Conservation (phyloP, 2,113 vertebrate genomes). For the Mesoclemmys tuberculata region DNA sequence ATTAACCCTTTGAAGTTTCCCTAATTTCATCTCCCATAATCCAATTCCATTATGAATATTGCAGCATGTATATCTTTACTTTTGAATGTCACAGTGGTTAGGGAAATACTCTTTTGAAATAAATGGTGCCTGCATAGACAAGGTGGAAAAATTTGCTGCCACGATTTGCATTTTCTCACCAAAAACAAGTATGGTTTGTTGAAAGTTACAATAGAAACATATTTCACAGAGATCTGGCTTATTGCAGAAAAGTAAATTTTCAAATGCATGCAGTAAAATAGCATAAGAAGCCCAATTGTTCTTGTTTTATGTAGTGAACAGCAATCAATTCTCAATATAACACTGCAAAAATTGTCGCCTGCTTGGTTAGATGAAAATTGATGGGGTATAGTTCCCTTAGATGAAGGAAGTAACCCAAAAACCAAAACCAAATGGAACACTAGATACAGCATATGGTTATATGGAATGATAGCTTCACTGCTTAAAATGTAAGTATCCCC, state of each 20-base stretch:
- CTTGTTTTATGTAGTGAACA: neutral
- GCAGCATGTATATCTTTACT: neutral
- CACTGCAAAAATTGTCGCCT: constrained; percentile 16
- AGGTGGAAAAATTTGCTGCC: neutral
- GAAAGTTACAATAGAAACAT: neutral
- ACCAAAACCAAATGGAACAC: neutral
- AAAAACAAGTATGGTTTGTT: neutral
- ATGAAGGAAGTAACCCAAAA: neutral
- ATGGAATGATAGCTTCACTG: rapidly evolving
- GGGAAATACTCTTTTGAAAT: neutral
- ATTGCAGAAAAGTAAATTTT: neutral
- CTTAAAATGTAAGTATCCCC: neutral
- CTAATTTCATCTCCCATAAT: rapidly evolving
- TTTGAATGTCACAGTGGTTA: neutral
- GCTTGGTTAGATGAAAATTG: neutral
- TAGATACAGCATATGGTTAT: neutral
- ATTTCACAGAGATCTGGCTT: neutral
- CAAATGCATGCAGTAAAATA: neutral
- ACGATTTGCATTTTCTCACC: neutral
- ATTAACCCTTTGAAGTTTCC: neutral
- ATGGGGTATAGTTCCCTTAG: neutral
- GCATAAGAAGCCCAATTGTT: neutral
- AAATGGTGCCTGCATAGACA: rapidly evolving
- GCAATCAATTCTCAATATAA: neutral
- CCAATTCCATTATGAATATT: neutral